Conservation (phyloP, 2,113 vertebrate genomes). For the Phodopus roborovskii region DNA sequence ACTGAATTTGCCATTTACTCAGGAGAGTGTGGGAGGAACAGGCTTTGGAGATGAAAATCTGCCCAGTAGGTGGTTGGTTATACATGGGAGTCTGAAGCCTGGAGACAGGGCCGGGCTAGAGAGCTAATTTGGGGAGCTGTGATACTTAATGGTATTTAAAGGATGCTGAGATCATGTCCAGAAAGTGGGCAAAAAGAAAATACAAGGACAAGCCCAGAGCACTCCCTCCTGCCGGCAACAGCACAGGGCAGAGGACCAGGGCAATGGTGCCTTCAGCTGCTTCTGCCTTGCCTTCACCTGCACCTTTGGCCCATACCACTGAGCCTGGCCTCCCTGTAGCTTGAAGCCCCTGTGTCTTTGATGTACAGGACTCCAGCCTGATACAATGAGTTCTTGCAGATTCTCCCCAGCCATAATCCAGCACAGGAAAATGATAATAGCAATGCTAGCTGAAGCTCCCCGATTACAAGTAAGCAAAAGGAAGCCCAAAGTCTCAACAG, state of each 20-base stretch:
- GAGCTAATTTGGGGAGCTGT: slow-evolving; percentile 47
- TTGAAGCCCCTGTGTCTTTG: neutral
- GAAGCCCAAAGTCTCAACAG: neutral
- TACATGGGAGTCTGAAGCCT: slow-evolving; percentile 14
- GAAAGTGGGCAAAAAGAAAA: neutral
- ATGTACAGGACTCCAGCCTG: neutral
- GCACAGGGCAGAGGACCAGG: neutral
- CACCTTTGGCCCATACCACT: neutral
- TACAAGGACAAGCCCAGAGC: neutral
- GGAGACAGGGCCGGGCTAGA: slow-evolving; percentile 1
- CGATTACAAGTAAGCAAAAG: neutral
- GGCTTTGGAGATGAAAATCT: slow-evolving; percentile 48
- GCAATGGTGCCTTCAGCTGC: neutral
- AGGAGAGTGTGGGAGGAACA: slow-evolving; percentile 26
- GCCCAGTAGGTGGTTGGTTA: neutral
- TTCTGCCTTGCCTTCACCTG: neutral
- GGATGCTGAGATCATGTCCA: neutral
- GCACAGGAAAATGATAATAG: neutral
- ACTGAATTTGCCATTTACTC: slow-evolving; percentile 45
- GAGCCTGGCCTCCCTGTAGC: neutral
- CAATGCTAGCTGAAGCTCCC: neutral
- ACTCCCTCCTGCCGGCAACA: neutral
- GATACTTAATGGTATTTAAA: slow-evolving; percentile 45
- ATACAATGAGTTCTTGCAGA: neutral
- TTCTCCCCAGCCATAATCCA: neutral